Percentiles rank a stretch among this genome's conserved stretches.
Evolutionary conservation across 1,140 invertebrate genomes (phyloP).

Genomic region (Trinorchestia longiramus): DNA sequence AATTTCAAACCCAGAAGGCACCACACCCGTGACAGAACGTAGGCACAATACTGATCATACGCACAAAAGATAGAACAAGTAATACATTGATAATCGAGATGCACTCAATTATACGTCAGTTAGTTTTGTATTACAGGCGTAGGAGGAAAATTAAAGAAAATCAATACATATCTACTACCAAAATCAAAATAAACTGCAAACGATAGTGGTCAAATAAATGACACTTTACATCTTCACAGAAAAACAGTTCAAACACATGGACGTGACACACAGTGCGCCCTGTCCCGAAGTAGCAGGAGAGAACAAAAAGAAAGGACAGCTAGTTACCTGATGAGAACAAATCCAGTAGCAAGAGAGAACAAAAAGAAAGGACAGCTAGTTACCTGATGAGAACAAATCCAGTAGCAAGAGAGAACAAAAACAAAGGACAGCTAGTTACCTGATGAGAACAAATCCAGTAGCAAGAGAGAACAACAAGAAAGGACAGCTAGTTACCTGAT

Average conservation of each 20-base stretch:
- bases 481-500: neutral
- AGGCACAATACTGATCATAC: neutral
- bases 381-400: constrained; percentile 75
- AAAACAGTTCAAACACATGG: too few species aligned
- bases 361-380: too few species aligned
- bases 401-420: constrained; percentile 74
- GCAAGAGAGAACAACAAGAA: neutral
- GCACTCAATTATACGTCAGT: neutral
- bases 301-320: neutral
- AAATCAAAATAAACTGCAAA: too few species aligned
- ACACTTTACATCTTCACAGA: too few species aligned
- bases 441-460: constrained; percentile 74
- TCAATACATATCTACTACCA: too few species aligned
- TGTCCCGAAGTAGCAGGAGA: neutral
- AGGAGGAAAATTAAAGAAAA: too few species aligned
- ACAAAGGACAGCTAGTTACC: too few species aligned
- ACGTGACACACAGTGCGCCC: neutral
- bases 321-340: constrained; percentile 74
- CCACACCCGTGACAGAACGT: neutral
- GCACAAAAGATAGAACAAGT: neutral
- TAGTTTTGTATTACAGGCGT: too few species aligned
- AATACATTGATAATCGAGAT: neutral
- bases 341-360: constrained; percentile 73
- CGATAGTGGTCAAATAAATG: too few species aligned
- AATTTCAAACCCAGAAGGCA: neutral